These are phyloP conservation scores for Xenopus borealis DNA, from an alignment of 2,113 vertebrate genomes.

Conservation along the genomic window DNA sequence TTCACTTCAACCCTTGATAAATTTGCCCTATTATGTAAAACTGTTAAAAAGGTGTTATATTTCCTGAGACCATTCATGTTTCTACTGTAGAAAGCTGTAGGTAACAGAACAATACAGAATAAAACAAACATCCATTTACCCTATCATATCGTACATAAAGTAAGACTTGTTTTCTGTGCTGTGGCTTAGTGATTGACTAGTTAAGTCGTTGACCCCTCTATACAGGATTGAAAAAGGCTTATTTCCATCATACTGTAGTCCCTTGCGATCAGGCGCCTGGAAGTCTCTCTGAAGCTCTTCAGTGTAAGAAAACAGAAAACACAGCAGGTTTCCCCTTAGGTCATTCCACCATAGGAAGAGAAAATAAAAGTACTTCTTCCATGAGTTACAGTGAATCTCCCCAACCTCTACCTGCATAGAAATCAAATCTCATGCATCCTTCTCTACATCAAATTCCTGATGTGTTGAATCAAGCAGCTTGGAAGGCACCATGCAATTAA, in stretches of 20 bases:
- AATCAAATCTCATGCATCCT: no score
- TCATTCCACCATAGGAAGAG: background rate
- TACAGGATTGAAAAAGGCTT: background rate
- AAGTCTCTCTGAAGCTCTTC: slow-evolving; percentile 14
- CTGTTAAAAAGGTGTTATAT: no score
- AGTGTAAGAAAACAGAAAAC: slow-evolving; percentile 2
- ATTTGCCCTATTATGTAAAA: no score
- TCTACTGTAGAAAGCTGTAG: no score
- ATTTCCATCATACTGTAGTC: slow-evolving; percentile 5
- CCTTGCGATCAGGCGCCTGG: slow-evolving; percentile 7
- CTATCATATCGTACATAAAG: background rate
- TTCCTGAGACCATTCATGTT: no score
- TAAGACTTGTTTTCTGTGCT: slow-evolving; percentile 22
- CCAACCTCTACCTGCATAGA: background rate
- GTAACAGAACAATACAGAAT: no score
- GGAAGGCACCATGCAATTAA: no score
- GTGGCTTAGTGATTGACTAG: slow-evolving; percentile 25
- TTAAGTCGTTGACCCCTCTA: slow-evolving; percentile 30
- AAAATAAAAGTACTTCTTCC: slow-evolving; percentile 7
- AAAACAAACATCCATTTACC: no score
- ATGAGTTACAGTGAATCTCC: background rate
- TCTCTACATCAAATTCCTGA: no score
- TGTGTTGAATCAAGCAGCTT: no score
- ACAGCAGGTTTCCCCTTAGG: slow-evolving; percentile 9
- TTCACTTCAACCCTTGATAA: no score